Conservation (phyloP, 2,797 vertebrate genomes). For the Eurystomus glaucurus region DNA sequence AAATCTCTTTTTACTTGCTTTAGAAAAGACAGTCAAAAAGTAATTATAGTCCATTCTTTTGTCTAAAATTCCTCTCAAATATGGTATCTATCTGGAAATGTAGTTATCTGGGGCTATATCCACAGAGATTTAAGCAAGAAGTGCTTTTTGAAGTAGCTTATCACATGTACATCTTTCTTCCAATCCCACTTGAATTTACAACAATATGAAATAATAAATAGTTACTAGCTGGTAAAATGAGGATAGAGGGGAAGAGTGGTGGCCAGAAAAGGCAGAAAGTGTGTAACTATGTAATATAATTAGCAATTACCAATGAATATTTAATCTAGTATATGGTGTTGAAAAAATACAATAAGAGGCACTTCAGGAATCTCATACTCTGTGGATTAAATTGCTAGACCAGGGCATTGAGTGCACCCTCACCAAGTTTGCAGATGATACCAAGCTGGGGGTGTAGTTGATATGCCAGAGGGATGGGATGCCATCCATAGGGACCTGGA, state of each 20-base stretch:
- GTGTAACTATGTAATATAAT: not conserved
- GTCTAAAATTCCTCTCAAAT: not conserved
- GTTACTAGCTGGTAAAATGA: not conserved
- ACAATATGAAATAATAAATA: not conserved
- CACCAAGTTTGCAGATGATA: too few species aligned
- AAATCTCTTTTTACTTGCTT: not conserved
- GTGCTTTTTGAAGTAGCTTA: not conserved
- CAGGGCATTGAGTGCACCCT: not conserved
- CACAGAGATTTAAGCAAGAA: not conserved
- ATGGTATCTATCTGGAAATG: not conserved
- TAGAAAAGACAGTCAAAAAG: not conserved
- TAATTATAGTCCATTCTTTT: not conserved
- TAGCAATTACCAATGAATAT: not conserved
- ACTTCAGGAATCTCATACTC: not conserved
- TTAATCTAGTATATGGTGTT: not conserved
- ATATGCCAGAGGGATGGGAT: too few species aligned
- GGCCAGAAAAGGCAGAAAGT: not conserved
- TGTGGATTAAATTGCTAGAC: not conserved
- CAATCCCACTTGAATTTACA: not conserved
- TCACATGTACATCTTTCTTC: not conserved
- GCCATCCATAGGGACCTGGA: too few species aligned
- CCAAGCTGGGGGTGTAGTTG: too few species aligned
- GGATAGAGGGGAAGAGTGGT: not conserved
- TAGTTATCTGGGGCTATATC: not conserved
- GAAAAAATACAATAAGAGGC: conserved; percentile 8